Base-by-base conservation (phyloP, 2,797 vertebrate genomes). In the Pterois miles region DNA sequence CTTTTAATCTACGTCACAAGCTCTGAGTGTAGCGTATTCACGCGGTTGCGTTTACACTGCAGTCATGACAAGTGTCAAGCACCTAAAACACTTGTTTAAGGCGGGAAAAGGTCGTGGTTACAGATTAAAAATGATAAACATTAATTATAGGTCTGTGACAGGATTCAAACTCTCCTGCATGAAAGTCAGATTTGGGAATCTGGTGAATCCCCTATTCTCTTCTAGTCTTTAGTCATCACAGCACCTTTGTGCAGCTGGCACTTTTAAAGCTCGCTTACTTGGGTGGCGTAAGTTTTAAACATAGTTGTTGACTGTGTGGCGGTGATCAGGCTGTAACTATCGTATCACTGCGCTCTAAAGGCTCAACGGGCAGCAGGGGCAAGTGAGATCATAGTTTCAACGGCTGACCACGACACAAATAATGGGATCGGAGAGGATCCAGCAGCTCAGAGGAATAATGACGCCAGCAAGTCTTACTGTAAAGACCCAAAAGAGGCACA, bases 391-490 rank as follows among this genome's bases (percentile, higher is more conserved):
- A 93, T 90, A 46, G 81, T 76, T 82, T 69, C 50, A 40, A 84
- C 69, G 20, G 65, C 66, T 71, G 87, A 89, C 90, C 85, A 81
- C 59, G 88, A 78, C 74, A 67, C 81, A 68, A 83, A 94, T 95
- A 93, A 94, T 93, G 89, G 72, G 95, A 95, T 94, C 81, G 76
- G 76, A 71, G 80, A 58, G 69, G 90, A 92, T 92, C 87, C 80
- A 65, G 36, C 56, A 64, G 89, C 89, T 88, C 84, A 89, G 74
- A 59, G 75, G 74, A 91, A 84, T 36, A 66, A 76, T 83, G 86
- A 91, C 50, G 80, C 82, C 67, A 85, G 69, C 72, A 50, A 14
- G 65, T 87, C 82, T 82, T 84, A 86, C 77, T 65, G 75, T 57
- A 69, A 69, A 66, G 58, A 78, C 56, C 65, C 22, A 6, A 65